Base-by-base conservation (phyloP, 2,888 invertebrate genomes). In the Pachymerium ferrugineum region DNA sequence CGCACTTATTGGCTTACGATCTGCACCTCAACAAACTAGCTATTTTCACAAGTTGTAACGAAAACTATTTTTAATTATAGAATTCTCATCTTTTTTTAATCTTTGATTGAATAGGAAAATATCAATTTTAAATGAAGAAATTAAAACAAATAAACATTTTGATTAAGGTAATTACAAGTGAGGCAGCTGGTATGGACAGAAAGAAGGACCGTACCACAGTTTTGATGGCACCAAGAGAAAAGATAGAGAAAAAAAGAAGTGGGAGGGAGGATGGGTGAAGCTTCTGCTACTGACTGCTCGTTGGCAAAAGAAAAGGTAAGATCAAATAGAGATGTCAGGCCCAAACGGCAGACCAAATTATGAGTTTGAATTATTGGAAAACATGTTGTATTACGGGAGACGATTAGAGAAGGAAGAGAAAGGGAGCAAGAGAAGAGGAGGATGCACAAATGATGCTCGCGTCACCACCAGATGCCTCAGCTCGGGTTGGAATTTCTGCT, bases 321-420 rank as follows among this genome's bases (percentile, higher is more conserved):
- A 69, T 69, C 69, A 69, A 69, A 69, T 69, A 69, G 69, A 69
- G 29, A 69, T 69, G 69, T 69, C 69, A 69, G 29, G 29, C 25
- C 69, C 69, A 69, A 28, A 69, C 69, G 69, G 69, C 28, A 29
- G 31, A 69, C 69, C 69, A 30, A 62, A 69, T 69, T 69, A 69
- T 30, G 69, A 69, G 16, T 69, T 69, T 69, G 69, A 69, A 69
- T 69, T 69, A 69, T 69, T 69, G 69, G 69, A 69, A 69, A 69
- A 29, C 69, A 69, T 69, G 31, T 69, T 69, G 69, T 69, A 29
- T 69, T 69, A 69, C 31, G 31, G 29, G 69, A 69, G 31, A 30
- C 28, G 69, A 69, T 69, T 69, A 69, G 69, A 29, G 30, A 29
- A 69, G 31, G 16, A 29, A 28, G 28, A 69, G 31, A 69, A 29